Evolutionary conservation across 2,888 invertebrate genomes (phyloP).

Genomic region (Anthophora plumipes): DNA sequence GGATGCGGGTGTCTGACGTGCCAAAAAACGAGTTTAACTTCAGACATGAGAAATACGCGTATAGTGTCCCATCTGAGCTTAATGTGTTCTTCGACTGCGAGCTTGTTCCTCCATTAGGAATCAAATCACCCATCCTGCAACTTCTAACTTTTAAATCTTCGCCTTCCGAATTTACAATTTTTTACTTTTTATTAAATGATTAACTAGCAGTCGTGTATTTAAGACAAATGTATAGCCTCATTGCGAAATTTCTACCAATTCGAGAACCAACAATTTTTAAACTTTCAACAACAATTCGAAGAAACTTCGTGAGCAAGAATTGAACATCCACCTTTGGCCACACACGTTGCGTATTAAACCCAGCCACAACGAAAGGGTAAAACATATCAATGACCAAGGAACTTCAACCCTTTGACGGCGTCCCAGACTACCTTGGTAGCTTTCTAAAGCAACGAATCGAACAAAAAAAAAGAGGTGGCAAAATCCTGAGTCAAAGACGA

Average conservation of each 20-base stretch:
- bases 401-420: too few species aligned
- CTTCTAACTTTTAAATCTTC: not conserved
- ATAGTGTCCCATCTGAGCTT: not conserved
- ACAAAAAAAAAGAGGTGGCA: not conserved
- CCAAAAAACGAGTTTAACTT: not conserved
- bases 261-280: too few species aligned
- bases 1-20: slow-evolving; percentile 45
- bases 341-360: too few species aligned
- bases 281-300: too few species aligned
- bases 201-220: too few species aligned
- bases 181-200: not conserved
- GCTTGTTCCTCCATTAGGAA: not conserved
- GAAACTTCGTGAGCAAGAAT: too few species aligned
- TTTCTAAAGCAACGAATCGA: not conserved
- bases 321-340: too few species aligned
- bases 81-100: not conserved
- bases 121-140: not conserved
- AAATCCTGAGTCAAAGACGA: slow-evolving; percentile 4
- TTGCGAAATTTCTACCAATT: too few species aligned
- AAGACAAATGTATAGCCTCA: too few species aligned
- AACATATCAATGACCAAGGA: too few species aligned
- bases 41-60: not conserved
- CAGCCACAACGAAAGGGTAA: too few species aligned
- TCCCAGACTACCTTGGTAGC: too few species aligned
- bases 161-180: not conserved